Conservation (phyloP, 2,797 vertebrate species). For the Tolypeutes matacus region DNA sequence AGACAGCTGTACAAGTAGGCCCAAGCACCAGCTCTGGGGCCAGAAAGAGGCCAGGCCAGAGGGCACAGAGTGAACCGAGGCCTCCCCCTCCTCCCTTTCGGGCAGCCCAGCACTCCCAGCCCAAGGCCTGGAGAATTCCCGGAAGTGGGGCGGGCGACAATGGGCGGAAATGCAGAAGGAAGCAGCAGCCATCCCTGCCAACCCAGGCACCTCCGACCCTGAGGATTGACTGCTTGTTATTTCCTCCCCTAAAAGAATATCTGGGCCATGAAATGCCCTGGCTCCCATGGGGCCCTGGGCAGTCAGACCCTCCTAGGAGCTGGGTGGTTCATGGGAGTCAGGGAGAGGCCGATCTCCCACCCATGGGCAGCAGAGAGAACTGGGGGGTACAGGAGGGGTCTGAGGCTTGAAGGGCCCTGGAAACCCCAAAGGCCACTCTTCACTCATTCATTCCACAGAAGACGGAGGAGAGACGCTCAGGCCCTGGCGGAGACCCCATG, state of each 20-base stretch:
- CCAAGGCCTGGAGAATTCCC: constrained; percentile 68
- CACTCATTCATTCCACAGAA: not conserved
- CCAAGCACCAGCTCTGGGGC: not conserved
- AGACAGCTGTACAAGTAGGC: not conserved
- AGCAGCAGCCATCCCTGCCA: not conserved
- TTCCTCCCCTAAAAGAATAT: constrained; percentile 56
- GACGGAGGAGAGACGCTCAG: not conserved
- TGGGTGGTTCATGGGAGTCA: not conserved
- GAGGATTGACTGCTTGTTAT: constrained; percentile 9
- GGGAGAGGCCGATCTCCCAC: not conserved
- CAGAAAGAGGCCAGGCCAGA: not conserved
- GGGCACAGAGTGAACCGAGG: not conserved
- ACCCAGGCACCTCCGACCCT: not conserved
- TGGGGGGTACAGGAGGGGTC: not conserved
- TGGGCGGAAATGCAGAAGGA: constrained; percentile 78
- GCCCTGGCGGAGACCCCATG: not conserved
- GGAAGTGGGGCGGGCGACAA: constrained; percentile 74
- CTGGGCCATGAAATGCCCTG: not conserved
- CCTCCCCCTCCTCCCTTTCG: not conserved
- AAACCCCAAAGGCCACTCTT: not conserved
- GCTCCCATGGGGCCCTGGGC: not conserved
- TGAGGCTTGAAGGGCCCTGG: not conserved
- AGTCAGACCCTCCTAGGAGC: not conserved
- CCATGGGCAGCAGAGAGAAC: not conserved
- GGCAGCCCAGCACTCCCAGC: not conserved